phyloP scores from a whole-genome alignment of 1,140 invertebrate species.

The Drosophila yakuba region DNA sequence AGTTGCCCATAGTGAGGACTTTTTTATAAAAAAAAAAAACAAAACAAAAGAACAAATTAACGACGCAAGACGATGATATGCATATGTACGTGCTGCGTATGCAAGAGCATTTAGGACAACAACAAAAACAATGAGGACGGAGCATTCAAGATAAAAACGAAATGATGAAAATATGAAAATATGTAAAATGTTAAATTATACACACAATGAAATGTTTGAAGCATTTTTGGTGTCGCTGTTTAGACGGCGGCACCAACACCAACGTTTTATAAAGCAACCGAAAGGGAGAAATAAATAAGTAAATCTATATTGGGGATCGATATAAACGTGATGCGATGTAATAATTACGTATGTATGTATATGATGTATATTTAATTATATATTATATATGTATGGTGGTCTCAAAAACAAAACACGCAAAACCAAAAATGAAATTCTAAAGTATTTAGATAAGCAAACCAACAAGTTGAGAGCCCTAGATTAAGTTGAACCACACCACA shows the following conservation, averaged over 20 bases:
- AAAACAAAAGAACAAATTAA: constrained; percentile 36
- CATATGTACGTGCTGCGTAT: constrained; percentile 28
- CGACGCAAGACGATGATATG: constrained; percentile 41
- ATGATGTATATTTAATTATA: constrained; percentile 67
- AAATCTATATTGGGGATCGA: constrained; percentile 18
- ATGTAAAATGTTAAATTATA: constrained; percentile 66
- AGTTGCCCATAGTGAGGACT: constrained; percentile 64
- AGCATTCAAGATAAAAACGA: constrained; percentile 2
- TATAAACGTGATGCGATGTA: constrained; percentile 59
- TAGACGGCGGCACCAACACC: constrained; percentile 73
- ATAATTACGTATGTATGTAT: constrained; percentile 62
- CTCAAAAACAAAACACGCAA: constrained; percentile 54
- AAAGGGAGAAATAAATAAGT: constrained; percentile 41
- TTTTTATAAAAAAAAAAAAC: constrained; percentile 53
- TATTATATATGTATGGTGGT: constrained; percentile 73
- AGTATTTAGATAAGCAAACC: constrained; percentile 80
- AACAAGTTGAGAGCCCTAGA: constrained; percentile 71
- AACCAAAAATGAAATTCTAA: constrained; percentile 74
- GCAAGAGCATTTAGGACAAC: constrained; percentile 75
- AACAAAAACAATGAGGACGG: constrained; percentile 36
- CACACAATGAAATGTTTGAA: constrained; percentile 77
- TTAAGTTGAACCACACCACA: constrained; percentile 65
- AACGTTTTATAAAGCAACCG: constrained; percentile 71
- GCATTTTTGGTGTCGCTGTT: constrained; percentile 77
- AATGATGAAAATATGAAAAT: constrained; percentile 39